Evolutionary conservation across 2,113 vertebrate genomes (phyloP).

Genomic region (Trematocara variabile): DNA sequence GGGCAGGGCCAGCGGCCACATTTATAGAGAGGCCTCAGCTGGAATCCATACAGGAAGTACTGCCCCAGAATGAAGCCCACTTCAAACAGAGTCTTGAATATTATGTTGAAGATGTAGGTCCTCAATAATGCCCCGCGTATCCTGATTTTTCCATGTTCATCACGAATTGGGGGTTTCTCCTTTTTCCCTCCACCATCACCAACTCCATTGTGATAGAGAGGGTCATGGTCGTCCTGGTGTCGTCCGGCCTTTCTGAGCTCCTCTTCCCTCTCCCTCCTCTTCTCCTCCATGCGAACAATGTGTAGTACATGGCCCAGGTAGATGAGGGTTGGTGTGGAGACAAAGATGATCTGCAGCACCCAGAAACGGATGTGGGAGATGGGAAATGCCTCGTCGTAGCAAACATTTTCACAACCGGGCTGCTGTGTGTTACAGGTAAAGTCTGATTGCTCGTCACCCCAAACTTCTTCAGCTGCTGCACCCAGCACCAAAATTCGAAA

Average conservation of each 20-base stretch:
- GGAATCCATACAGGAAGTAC: slow-evolving; percentile 89
- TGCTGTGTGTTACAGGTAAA: slow-evolving; percentile 95
- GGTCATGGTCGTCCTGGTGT: slow-evolving; percentile 62
- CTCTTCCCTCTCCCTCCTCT: slow-evolving; percentile 82
- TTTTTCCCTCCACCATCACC: slow-evolving; percentile 60
- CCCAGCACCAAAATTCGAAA: slow-evolving; percentile 93
- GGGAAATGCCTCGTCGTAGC: slow-evolving; percentile 93
- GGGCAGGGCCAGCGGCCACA: slow-evolving; percentile 82
- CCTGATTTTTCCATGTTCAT: slow-evolving; percentile 84
- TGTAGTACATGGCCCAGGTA: slow-evolving; percentile 93
- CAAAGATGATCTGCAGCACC: slow-evolving; percentile 96
- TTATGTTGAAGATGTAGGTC: slow-evolving; percentile 89
- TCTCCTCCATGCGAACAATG: slow-evolving; percentile 88
- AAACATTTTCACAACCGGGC: slow-evolving; percentile 91
- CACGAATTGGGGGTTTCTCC: slow-evolving; percentile 73
- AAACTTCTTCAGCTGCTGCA: slow-evolving; percentile 88
- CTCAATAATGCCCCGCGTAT: slow-evolving; percentile 81
- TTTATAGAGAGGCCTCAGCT: slow-evolving; percentile 84
- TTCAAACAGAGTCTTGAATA: slow-evolving; percentile 90
- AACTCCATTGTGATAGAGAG: slow-evolving; percentile 53
- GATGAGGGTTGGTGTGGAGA: slow-evolving; percentile 91
- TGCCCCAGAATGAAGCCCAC: slow-evolving; percentile 92
- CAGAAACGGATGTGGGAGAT: slow-evolving; percentile 97
- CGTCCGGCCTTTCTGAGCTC: slow-evolving; percentile 65
- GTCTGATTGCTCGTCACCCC: slow-evolving; percentile 92